phyloP scores from a whole-genome alignment of 2,797 vertebrate species.

The Periparus ater region DNA sequence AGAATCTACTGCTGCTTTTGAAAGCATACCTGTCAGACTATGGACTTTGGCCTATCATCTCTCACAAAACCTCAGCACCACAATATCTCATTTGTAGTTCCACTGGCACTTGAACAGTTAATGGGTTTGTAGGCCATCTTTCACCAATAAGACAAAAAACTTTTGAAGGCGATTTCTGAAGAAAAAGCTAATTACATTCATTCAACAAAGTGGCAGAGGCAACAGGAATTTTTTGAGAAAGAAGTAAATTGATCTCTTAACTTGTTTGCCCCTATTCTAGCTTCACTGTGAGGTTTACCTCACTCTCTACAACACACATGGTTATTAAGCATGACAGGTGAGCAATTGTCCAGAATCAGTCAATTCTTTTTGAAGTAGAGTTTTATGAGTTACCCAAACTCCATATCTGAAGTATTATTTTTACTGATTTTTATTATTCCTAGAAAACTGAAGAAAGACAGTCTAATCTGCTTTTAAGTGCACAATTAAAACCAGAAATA shows the following conservation, averaged over 20 bases:
- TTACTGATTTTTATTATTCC: background rate
- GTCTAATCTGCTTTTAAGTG: background rate
- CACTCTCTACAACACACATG: rapidly evolving
- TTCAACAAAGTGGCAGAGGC: background rate
- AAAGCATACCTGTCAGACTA: background rate
- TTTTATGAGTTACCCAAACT: background rate
- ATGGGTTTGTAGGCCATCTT: background rate
- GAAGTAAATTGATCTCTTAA: background rate
- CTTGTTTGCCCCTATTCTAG: background rate
- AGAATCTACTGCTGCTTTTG: background rate
- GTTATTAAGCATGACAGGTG: background rate
- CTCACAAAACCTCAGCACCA: background rate
- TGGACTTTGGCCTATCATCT: background rate
- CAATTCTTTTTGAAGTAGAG: background rate
- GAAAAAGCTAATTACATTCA: background rate
- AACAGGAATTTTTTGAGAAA: background rate
- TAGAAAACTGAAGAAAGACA: background rate
- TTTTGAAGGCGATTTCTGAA: background rate
- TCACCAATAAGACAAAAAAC: background rate
- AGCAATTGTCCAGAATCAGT: background rate
- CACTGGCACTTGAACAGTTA: background rate
- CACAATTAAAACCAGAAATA: background rate
- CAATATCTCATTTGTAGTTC: background rate
- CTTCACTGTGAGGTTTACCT: background rate
- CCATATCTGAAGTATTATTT: background rate